These are phyloP conservation scores for Carlito syrichta DNA, from an alignment of 2,113 vertebrate species.

Conservation along the genomic window DNA sequence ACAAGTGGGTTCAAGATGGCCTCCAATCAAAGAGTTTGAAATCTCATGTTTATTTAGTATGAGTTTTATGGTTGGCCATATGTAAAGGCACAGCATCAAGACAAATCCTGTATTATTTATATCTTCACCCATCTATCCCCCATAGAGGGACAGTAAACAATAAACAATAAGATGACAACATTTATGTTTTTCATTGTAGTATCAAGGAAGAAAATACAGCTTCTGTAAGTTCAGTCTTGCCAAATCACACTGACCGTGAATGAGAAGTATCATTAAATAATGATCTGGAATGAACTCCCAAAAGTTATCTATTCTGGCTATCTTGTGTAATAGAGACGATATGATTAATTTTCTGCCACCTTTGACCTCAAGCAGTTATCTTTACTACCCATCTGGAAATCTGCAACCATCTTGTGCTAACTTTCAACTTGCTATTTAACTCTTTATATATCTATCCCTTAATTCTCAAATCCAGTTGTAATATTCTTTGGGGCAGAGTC, in stretches of 20 bases:
- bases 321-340: neutral
- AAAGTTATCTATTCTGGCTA: neutral
- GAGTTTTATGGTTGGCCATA: neutral
- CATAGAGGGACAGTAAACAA: neutral
- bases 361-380: neutral
- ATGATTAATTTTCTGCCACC: neutral
- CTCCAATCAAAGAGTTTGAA: rapidly evolving
- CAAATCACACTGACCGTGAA: neutral
- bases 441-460: neutral
- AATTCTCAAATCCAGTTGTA: neutral
- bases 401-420: neutral
- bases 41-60: neutral
- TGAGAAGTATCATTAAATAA: neutral
- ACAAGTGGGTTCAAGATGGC: neutral
- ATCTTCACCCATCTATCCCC: neutral
- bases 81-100: rapidly evolving
- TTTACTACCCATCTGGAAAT: neutral
- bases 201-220: neutral
- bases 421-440: neutral
- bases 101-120: neutral
- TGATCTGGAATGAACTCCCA: neutral
- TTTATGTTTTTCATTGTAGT: neutral
- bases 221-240: neutral
- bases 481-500: neutral
- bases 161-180: neutral